A percentile compares a stretch with the other conserved stretches of the same genome.
phyloP scores from a whole-genome alignment of 2,888 invertebrate species.

The Drosophila quinaria region DNA sequence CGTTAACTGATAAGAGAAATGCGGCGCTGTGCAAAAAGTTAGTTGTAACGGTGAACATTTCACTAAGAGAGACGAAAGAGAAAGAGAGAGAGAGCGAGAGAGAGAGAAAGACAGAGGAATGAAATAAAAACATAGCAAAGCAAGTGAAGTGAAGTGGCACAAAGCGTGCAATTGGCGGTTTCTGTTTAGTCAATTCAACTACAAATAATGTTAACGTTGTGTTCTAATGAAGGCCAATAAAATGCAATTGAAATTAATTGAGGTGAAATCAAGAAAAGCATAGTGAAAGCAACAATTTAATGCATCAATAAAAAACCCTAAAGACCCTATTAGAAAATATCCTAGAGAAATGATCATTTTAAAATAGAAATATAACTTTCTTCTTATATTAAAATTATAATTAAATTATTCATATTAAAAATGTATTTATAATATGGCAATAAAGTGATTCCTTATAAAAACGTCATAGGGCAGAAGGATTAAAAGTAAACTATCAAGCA shows the following conservation, averaged over 20 bases:
- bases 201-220: slow-evolving; percentile 44
- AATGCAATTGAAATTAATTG: slow-evolving; percentile 37
- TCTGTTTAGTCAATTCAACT: slow-evolving; percentile 36
- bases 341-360: neutral
- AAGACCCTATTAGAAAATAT: neutral
- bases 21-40: slow-evolving; percentile 57
- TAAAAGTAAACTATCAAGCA: too few species aligned
- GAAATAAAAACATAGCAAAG: slow-evolving; percentile 6
- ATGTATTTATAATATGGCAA: too few species aligned
- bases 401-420: too few species aligned
- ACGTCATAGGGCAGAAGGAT: too few species aligned
- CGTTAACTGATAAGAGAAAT: slow-evolving; percentile 58
- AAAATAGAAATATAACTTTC: too few species aligned
- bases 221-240: slow-evolving; percentile 12
- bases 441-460: too few species aligned
- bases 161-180: slow-evolving; percentile 50
- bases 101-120: neutral
- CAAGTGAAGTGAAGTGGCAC: slow-evolving; percentile 18
- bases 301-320: neutral
- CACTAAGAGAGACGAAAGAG: slow-evolving; percentile 48
- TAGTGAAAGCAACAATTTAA: slow-evolving; percentile 1
- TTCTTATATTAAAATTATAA: too few species aligned
- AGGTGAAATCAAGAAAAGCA: slow-evolving; percentile 12
- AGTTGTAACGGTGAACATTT: slow-evolving; percentile 64
- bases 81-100: neutral